A percentile compares a stretch with the other conserved stretches of the same genome.
phyloP scores from a whole-genome alignment of 2,113 vertebrate species.

The Aptenodytes patagonicus region DNA sequence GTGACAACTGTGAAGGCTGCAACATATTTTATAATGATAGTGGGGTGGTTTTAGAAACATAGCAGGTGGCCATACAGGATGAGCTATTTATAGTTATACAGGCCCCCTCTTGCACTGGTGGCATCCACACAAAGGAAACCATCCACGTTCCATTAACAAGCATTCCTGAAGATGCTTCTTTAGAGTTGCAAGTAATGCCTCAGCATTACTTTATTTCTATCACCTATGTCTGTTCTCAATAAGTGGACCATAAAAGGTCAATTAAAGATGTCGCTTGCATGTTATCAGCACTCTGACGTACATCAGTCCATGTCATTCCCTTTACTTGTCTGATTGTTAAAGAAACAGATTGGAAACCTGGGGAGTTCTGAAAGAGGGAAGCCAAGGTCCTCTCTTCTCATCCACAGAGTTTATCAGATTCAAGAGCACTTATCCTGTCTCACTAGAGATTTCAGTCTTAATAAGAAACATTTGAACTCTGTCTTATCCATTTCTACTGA shows the following conservation, averaged over 20 bases:
- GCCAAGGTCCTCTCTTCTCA: neutral
- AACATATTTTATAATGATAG: rapidly evolving
- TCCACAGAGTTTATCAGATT: neutral
- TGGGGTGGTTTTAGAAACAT: neutral
- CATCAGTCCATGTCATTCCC: neutral
- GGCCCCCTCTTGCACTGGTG: rapidly evolving
- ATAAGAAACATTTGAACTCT: neutral
- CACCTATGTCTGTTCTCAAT: neutral
- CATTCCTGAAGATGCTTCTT: neutral
- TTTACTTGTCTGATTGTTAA: neutral
- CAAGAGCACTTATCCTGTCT: neutral
- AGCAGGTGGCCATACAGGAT: neutral
- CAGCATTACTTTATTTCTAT: neutral
- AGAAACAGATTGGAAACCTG: neutral
- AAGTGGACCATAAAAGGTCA: neutral
- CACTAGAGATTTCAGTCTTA: neutral
- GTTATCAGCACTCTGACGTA: neutral
- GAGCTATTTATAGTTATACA: neutral
- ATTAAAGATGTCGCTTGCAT: neutral
- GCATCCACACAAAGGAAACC: neutral
- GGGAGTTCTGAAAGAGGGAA: neutral
- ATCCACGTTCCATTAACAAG: neutral
- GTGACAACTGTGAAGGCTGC: neutral
- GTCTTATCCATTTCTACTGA: neutral
- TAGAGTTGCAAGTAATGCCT: neutral